phyloP scores from a whole-genome alignment of 1,140 invertebrate species.

The Pentalonia nigronervosa region DNA sequence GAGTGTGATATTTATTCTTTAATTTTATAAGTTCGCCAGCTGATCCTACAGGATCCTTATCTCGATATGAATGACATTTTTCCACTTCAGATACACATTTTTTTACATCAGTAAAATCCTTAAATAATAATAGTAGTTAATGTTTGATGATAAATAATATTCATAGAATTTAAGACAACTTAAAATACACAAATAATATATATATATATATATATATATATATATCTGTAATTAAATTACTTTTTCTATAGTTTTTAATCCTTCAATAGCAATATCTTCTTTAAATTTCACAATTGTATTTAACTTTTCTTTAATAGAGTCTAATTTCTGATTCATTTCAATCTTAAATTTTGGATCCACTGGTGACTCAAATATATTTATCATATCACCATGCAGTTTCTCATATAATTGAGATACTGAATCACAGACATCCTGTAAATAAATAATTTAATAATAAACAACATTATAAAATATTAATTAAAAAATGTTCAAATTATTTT shows the following conservation, averaged over 20 bases:
- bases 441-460: not conserved
- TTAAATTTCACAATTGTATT: constrained; percentile 42
- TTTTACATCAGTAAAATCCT: constrained; percentile 47
- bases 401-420: constrained; percentile 53
- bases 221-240: not conserved
- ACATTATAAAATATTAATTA: constrained; percentile 8
- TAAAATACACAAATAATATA: not conserved
- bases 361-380: constrained; percentile 35
- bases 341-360: constrained; percentile 35
- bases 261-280: constrained; percentile 46
- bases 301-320: constrained; percentile 44
- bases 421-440: constrained; percentile 51
- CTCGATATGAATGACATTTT: constrained; percentile 46
- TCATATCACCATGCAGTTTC: constrained; percentile 47
- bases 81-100: constrained; percentile 55
- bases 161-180: not conserved
- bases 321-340: constrained; percentile 34
- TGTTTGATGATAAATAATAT: not conserved
- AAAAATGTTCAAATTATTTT: not conserved
- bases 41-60: constrained; percentile 37
- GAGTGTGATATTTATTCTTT: constrained; percentile 45
- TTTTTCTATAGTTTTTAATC: constrained; percentile 46
- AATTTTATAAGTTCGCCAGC: constrained; percentile 52
- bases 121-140: not conserved
- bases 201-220: not conserved